A percentile compares a stretch with the other conserved stretches of the same genome.
Evolutionary conservation across 1,140 invertebrate species (phyloP).

Genomic region (Aphelenchoides fujianensis): DNA sequence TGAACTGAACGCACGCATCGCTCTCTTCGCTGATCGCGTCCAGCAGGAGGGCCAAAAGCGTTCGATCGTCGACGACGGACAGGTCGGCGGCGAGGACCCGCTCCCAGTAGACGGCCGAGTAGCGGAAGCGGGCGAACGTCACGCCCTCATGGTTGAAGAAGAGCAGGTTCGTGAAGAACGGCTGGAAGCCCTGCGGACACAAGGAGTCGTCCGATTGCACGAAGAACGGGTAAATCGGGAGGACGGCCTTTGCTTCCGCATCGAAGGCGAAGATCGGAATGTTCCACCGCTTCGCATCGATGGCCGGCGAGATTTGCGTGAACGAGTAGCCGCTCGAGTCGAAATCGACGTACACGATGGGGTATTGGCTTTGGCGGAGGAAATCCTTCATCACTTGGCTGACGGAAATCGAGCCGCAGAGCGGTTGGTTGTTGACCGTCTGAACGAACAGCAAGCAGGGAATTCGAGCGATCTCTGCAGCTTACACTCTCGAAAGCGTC

Average conservation of each 20-base stretch:
- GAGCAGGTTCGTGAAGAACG: background rate
- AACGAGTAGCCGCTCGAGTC: background rate
- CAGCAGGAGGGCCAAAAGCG: background rate
- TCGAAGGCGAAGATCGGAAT: conserved; percentile 8
- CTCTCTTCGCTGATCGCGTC: background rate
- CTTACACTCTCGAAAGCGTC: background rate
- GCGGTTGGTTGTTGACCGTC: conserved; percentile 4
- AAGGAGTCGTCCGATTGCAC: background rate
- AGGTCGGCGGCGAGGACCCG: background rate
- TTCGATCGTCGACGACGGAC: background rate
- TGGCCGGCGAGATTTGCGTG: background rate
- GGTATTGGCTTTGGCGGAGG: background rate
- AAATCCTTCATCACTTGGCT: background rate
- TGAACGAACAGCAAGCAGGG: background rate
- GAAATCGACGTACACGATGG: background rate
- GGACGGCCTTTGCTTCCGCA: background rate
- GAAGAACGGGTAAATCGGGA: background rate
- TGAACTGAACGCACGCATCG: background rate
- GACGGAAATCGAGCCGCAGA: background rate
- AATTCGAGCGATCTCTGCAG: no score
- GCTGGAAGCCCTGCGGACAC: background rate
- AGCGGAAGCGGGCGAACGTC: background rate
- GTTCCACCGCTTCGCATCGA: background rate
- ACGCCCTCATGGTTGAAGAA: background rate
- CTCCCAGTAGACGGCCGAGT: background rate